Conservation (phyloP, 2,797 vertebrate genomes). For the Lepus townsendii region DNA sequence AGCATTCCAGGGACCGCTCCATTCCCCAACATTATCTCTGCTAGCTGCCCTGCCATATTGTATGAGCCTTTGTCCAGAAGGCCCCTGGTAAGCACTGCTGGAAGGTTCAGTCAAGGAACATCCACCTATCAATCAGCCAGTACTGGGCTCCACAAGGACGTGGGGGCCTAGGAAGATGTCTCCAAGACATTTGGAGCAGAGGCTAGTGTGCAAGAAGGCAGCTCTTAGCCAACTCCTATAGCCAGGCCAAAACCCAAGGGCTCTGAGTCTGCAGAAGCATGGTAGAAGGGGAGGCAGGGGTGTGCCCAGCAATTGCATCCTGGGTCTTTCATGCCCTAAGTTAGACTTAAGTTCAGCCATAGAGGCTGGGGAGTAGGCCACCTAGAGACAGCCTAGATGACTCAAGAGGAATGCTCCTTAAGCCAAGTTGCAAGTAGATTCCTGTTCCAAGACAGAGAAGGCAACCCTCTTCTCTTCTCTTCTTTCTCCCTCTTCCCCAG, state of each 20-base stretch:
- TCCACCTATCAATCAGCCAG: not conserved
- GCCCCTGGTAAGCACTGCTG: not conserved
- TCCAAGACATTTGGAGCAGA: not conserved
- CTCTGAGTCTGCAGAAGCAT: not conserved
- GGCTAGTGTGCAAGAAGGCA: not conserved
- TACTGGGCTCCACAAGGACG: conserved; percentile 9
- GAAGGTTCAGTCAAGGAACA: not conserved
- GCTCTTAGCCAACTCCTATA: not conserved
- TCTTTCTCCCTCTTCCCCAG: not conserved
- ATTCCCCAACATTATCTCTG: not conserved
- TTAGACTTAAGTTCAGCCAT: not conserved
- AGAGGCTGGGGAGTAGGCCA: not conserved
- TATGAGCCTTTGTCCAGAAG: not conserved
- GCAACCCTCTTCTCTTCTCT: not conserved
- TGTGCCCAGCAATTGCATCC: not conserved
- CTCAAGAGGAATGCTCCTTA: not conserved
- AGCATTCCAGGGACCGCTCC: not conserved
- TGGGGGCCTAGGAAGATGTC: not conserved
- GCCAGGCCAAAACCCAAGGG: not conserved
- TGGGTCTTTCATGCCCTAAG: not conserved
- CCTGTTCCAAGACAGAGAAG: not conserved
- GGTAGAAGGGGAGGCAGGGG: not conserved
- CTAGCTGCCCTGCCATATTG: not conserved
- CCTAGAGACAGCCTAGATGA: not conserved
- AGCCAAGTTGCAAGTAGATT: not conserved